Evolutionary conservation across 2,888 invertebrate genomes (phyloP), one percentile per base, ranked within the genome.

Genomic region (Dermolepida albohirtum): DNA sequence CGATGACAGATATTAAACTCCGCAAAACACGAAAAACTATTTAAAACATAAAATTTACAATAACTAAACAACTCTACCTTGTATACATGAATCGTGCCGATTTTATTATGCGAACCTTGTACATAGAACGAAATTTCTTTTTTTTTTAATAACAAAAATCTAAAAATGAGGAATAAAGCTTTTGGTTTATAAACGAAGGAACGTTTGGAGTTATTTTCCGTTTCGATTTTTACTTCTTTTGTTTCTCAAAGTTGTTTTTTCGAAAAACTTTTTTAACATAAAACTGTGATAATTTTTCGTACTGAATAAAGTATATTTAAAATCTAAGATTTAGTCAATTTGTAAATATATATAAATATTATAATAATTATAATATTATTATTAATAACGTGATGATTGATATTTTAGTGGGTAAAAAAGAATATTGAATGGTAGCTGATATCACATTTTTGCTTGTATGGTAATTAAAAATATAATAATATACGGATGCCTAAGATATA

Each of bases 201-300:
- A 41, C 10, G 39, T 16, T 40, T 8, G 12, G n/a, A 40, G 1
- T n/a, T 52, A 40, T 12, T 29, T 29, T 51, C 27, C 22, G 17
- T 12, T 27, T 55, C 17, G n/a, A 10, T 11, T 41, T 41, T n/a
- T 8, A 41, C 11, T 41, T 55, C 10, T 55, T 43, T 47, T 29
- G 14, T 34, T 47, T 14, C 12, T 29, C 6, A 34, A 34, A 34
- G 34, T 16, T 62, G 11, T 16, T 44, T 62, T 62, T 14, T 12
- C 29, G 34, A 62, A 34, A 44, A 47, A 62, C 29, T 62, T 62
- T 62, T 62, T 62, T 62, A 44, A 62, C 59, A 62, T 47, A 62
- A 14, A 64, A 68, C 67, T 68, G 67, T 68, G 67, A 68, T 68
- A 68, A 54, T 68, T 62, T 62, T 68, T 68, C 67, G 63, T 64